Evolutionary conservation across 2,113 vertebrate genomes (phyloP).

Genomic region (Felis chaus): DNA sequence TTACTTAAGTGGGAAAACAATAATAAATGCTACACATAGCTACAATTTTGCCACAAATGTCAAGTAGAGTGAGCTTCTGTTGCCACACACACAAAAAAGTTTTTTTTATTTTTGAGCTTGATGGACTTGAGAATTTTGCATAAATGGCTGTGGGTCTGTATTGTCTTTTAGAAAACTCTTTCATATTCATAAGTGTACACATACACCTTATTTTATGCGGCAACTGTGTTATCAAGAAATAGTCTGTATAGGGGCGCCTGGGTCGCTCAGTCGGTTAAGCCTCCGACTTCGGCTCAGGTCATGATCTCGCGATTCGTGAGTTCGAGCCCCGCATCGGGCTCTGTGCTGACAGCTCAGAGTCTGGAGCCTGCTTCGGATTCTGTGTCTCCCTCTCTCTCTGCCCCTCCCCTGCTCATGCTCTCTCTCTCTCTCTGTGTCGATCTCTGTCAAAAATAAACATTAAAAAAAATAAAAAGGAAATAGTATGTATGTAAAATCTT

Average conservation of each 20-base stretch:
- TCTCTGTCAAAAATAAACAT: too few relatives aligned
- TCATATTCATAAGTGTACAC: not conserved
- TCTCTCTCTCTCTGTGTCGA: too few relatives aligned
- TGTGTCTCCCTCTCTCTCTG: too few relatives aligned
- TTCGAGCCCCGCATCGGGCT: fast-evolving
- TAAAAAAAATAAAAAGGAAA: not conserved
- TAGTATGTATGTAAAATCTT: not conserved
- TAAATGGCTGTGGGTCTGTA: not conserved
- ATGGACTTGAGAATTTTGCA: not conserved
- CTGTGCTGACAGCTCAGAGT: too few relatives aligned
- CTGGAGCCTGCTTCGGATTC: too few relatives aligned
- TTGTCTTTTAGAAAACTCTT: not conserved
- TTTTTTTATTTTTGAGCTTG: not conserved
- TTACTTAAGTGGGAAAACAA: not conserved
- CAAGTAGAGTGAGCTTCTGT: not conserved
- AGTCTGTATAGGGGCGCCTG: not conserved
- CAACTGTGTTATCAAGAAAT: not conserved
- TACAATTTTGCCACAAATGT: not conserved
- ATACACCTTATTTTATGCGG: not conserved
- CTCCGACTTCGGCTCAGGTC: too few relatives aligned
- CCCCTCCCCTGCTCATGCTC: too few relatives aligned
- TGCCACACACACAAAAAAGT: not conserved
- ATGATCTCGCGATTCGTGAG: too few relatives aligned
- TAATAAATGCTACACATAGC: not conserved
- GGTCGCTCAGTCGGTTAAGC: too few relatives aligned